Base-by-base conservation (phyloP, 2,113 vertebrate genomes). In the Amazona vittata region DNA sequence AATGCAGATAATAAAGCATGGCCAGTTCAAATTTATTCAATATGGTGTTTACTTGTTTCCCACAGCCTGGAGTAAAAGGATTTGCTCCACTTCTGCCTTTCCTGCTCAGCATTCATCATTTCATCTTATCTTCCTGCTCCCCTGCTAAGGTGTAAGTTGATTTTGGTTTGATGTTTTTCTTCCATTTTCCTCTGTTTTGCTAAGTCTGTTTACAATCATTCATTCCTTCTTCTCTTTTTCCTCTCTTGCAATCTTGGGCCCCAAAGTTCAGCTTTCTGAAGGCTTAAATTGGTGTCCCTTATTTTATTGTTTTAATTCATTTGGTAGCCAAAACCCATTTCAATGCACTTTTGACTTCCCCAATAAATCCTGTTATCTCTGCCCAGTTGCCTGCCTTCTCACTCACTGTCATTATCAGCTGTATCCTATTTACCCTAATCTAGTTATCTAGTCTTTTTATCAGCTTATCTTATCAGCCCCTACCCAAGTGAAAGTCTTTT, bases 351-450 rank as follows among this genome's bases (percentile, higher is more conserved):
- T 92, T 90, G 71, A 91, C 75, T 94, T 95, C 35, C 20, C 33
- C 89, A 87, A 63, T 47, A 97, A 97, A 97, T 97, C 91, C 60
- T 55, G 71, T 96, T 97, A 97, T 95, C 63, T 69, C n/a, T 94
- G 75, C 53, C 88, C 52, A 9, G 77, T 96, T 91, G 33, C 52
- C 76, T 78, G 67, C 33, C 70, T 89, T 96, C 93, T 97, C 94
- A 81, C 69, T 95, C 82, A 68, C 79, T 85, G 59, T 92, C 93
- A 92, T 94, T 95, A 96, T 96, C 52, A 8, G 47, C 89, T 94
- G 74, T 90, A 96, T 95, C 94, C 74, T 94, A 87, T 95, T 97
- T 96, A 52, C 35, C 37, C 26, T 97, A 93, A 97, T 96, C 91
- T 95, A 93, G 87, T 97, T 94, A 95, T 24, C 49, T 47, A 93